These are phyloP conservation scores for Mionectes macconnelli DNA, from an alignment of 2,113 vertebrate species.

Conservation along the genomic window DNA sequence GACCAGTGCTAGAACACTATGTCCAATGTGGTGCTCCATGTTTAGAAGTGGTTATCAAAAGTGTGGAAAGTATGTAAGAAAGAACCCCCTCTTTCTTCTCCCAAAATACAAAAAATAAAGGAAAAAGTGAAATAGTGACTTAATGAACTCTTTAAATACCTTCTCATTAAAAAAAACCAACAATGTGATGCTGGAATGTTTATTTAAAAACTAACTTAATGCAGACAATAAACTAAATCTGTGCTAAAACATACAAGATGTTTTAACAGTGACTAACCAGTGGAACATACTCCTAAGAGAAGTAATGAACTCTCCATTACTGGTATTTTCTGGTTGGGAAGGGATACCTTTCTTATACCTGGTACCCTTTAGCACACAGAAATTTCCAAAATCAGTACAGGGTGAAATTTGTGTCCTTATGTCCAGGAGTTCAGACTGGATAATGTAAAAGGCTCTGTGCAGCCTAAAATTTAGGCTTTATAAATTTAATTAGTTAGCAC, in stretches of 20 bases:
- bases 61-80: neutral
- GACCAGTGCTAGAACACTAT: neutral
- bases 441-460: neutral
- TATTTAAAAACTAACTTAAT: neutral
- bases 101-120: neutral
- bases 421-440: neutral
- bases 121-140: neutral
- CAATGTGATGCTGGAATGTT: neutral
- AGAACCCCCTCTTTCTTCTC: neutral
- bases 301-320: neutral
- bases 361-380: neutral
- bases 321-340: neutral
- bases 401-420: neutral
- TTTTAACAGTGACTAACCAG: neutral
- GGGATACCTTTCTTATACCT: neutral
- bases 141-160: neutral
- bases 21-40: neutral
- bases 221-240: neutral
- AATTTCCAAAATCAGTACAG: neutral
- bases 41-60: neutral
- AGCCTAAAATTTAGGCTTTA: neutral
- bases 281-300: neutral
- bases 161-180: neutral
- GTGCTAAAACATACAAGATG: neutral
- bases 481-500: neutral